phyloP scores from a whole-genome alignment of 2,113 vertebrate genomes.

The Hirundichthys speculiger region DNA sequence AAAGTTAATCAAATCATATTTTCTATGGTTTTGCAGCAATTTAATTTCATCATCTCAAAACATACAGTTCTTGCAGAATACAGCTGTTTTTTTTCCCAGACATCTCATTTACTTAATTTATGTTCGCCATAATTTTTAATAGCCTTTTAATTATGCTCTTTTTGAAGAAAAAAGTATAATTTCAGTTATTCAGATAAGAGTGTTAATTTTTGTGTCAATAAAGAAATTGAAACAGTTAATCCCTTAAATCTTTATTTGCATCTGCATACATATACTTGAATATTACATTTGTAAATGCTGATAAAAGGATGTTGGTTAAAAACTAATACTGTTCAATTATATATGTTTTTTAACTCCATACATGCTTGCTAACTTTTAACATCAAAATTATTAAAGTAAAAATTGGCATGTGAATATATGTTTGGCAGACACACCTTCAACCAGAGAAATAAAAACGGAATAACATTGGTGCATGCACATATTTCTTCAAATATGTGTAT shows the following conservation, averaged over 20 bases:
- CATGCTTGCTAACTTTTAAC: too few species aligned
- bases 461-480: too few species aligned
- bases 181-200: neutral
- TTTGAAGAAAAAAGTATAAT: neutral
- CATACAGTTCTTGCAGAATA: neutral
- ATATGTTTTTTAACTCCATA: too few species aligned
- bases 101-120: neutral
- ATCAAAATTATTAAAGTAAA: too few species aligned
- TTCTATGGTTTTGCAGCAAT: neutral
- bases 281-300: neutral
- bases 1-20: neutral
- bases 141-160: neutral
- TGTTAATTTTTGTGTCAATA: conserved; percentile 24
- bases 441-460: too few species aligned
- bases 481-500: too few species aligned
- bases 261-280: neutral
- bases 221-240: conserved; percentile 1
- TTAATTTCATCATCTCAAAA: neutral
- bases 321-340: too few species aligned
- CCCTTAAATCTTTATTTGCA: neutral
- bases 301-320: too few species aligned
- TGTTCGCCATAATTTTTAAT: neutral
- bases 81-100: neutral
- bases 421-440: too few species aligned
- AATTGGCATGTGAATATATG: too few species aligned